Evolutionary conservation across 2,888 invertebrate genomes (phyloP).

Genomic region (Pinctada fucata): DNA sequence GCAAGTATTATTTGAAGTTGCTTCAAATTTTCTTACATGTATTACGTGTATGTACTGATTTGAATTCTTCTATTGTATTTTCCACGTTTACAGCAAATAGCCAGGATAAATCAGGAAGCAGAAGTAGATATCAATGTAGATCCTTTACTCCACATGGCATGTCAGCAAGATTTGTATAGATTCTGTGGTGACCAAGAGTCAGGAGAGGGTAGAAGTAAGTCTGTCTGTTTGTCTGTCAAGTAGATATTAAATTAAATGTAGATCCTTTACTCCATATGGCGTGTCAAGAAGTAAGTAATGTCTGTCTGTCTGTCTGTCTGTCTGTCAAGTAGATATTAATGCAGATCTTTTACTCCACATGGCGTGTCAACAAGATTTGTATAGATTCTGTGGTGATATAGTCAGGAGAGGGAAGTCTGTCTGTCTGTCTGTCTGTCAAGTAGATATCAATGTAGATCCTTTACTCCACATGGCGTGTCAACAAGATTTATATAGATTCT

Average conservation of each 20-base stretch:
- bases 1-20: no score
- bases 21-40: no score
- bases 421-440: slow-evolving; percentile 76
- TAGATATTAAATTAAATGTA: slow-evolving; percentile 91
- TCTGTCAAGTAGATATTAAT: slow-evolving; percentile 80
- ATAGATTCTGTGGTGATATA: slow-evolving; percentile 79
- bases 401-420: slow-evolving; percentile 88
- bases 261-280: slow-evolving; percentile 93
- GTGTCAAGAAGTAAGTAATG: slow-evolving; percentile 81
- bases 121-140: slow-evolving; percentile 97
- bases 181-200: slow-evolving; percentile 82
- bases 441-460: slow-evolving; percentile 97
- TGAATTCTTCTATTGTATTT: not conserved
- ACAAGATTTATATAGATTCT: slow-evolving; percentile 81
- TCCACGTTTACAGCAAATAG: slow-evolving; percentile 83
- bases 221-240: not conserved
- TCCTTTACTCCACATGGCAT: slow-evolving; percentile 91
- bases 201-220: slow-evolving; percentile 89
- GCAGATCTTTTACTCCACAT: slow-evolving; percentile 94
- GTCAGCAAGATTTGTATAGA: slow-evolving; percentile 84
- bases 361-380: slow-evolving; percentile 89
- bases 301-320: not conserved
- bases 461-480: slow-evolving; percentile 92
- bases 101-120: slow-evolving; percentile 88
- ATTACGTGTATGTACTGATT: no score